phyloP scores from a whole-genome alignment of 1,140 invertebrate species.

The Atta texana region DNA sequence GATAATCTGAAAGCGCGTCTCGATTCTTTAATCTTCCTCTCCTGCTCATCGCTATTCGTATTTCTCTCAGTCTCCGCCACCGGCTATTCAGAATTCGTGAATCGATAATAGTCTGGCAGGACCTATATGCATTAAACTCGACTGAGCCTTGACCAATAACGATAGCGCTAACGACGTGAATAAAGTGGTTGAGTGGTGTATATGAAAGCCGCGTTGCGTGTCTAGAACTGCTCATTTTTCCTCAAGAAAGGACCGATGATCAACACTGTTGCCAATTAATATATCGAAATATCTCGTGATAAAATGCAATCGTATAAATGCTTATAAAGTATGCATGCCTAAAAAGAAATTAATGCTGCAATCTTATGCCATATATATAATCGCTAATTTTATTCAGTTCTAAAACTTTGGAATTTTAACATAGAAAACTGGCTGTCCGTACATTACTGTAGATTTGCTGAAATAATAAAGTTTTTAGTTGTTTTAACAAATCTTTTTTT shows the following conservation, averaged over 20 bases:
- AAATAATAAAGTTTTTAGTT: too few species aligned
- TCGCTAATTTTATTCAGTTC: too few species aligned
- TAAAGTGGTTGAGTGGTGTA: conserved; percentile 11
- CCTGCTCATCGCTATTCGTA: conserved; percentile 37
- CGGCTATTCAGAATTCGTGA: conserved; percentile 61
- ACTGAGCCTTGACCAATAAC: conserved; percentile 28
- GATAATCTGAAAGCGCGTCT: conserved; percentile 12
- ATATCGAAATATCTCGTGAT: conserved; percentile 15
- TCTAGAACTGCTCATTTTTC: conserved; percentile 1
- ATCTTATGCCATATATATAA: not conserved
- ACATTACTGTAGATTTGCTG: too few species aligned
- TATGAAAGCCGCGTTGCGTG: conserved; percentile 25
- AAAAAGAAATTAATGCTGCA: conserved; percentile 11
- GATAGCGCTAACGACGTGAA: conserved; percentile 45
- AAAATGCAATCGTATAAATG: conserved; percentile 1
- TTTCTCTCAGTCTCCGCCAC: not conserved
- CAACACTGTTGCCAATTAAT: conserved; percentile 42
- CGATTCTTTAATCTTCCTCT: conserved; percentile 24
- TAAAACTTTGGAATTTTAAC: too few species aligned
- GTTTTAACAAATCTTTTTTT: too few species aligned
- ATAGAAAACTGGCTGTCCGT: too few species aligned
- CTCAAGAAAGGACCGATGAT: conserved; percentile 4
- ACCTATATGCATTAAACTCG: conserved; percentile 8
- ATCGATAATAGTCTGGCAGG: conserved; percentile 63
- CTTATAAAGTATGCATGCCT: not conserved